phyloP scores from a whole-genome alignment of 2,113 vertebrate species.

The Bettongia penicillata region DNA sequence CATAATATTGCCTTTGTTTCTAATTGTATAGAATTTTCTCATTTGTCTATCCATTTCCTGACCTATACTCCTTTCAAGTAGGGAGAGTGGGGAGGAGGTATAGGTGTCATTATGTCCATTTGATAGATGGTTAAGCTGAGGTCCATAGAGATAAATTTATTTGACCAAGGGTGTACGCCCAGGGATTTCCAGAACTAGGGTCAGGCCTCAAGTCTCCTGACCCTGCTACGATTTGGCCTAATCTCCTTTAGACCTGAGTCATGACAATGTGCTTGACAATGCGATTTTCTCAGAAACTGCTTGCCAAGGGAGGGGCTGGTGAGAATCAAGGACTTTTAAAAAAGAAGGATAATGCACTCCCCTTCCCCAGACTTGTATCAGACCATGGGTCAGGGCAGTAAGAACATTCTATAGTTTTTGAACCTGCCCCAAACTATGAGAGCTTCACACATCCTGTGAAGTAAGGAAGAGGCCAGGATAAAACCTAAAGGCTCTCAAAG shows the following conservation, averaged over 20 bases:
- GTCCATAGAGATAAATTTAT: neutral
- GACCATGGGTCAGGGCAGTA: neutral
- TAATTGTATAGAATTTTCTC: neutral
- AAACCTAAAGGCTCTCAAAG: constrained; percentile 66
- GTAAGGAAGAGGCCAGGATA: constrained; percentile 58
- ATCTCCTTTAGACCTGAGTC: neutral
- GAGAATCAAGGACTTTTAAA: neutral
- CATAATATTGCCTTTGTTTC: neutral
- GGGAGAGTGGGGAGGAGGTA: neutral
- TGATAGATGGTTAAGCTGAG: neutral
- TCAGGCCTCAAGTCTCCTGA: neutral
- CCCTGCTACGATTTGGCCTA: neutral
- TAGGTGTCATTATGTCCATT: neutral
- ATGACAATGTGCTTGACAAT: neutral
- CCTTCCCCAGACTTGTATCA: neutral
- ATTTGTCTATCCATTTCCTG: neutral
- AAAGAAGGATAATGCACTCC: neutral
- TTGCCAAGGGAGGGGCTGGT: neutral
- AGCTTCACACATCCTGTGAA: constrained; percentile 21
- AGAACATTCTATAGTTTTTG: neutral
- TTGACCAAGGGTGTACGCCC: neutral
- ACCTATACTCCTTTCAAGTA: neutral
- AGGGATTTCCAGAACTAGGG: fast-evolving
- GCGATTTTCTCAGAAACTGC: neutral
- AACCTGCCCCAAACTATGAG: neutral